phyloP scores from a whole-genome alignment of 2,113 vertebrate genomes.

The Chloebia gouldiae region DNA sequence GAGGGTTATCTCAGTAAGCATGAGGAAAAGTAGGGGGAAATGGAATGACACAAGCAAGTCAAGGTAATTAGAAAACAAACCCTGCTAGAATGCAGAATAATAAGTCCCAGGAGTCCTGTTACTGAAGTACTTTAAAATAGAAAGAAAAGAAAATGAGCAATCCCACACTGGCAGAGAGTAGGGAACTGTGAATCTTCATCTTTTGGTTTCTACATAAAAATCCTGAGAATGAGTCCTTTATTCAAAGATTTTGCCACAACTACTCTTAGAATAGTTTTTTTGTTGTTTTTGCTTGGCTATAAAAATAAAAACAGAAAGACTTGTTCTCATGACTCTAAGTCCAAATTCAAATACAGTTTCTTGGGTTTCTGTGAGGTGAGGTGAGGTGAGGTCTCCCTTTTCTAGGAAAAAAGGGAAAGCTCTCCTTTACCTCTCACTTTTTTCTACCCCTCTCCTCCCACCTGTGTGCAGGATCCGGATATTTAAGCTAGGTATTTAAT shows the following conservation, averaged over 20 bases:
- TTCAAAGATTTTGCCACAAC: slow-evolving; percentile 1
- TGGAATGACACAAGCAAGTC: neutral
- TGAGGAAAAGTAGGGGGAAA: neutral
- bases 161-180: neutral
- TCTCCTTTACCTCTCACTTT: neutral
- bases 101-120: neutral
- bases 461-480: neutral
- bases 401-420: neutral
- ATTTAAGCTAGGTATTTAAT: slow-evolving; percentile 42
- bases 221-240: neutral
- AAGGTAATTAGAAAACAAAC: slow-evolving; percentile 12
- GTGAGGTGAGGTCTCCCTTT: neutral
- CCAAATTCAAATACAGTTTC: neutral
- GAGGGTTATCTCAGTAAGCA: neutral
- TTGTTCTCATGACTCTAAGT: neutral
- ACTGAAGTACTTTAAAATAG: neutral
- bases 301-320: neutral
- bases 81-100: neutral
- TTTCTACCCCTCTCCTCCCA: neutral
- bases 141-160: neutral
- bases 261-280: neutral
- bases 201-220: neutral
- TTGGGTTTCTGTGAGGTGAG: neutral
- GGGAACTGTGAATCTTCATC: neutral
- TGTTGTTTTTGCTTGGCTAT: neutral